These are phyloP conservation scores for Cheilosia variabilis DNA, from an alignment of 2,888 invertebrate species.

Conservation along the genomic window DNA sequence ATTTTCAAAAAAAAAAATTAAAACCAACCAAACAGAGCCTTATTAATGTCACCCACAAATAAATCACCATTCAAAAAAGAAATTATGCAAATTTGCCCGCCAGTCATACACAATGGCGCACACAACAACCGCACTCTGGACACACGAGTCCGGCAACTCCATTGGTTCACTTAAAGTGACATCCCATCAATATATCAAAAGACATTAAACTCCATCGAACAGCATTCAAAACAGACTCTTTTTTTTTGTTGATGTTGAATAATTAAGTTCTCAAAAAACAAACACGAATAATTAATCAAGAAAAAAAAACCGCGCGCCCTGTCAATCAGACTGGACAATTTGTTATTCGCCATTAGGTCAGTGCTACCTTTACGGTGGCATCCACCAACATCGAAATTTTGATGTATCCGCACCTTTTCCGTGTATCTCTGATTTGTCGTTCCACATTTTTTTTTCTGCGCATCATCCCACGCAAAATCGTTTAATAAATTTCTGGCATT, in stretches of 20 bases:
- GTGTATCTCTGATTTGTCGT: background rate
- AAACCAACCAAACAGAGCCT: slow-evolving; percentile 3
- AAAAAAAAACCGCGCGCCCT: slow-evolving; percentile 41
- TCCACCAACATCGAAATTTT: slow-evolving; percentile 9
- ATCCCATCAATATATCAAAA: slow-evolving; percentile 53
- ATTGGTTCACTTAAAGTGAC: slow-evolving; percentile 45
- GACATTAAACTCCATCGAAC: slow-evolving; percentile 52
- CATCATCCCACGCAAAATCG: slow-evolving; percentile 55
- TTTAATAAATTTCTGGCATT: slow-evolving; percentile 68
- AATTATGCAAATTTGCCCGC: slow-evolving; percentile 46
- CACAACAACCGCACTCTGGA: background rate
- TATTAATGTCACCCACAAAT: slow-evolving; percentile 47
- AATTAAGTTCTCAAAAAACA: slow-evolving; percentile 43
- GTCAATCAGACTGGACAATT: slow-evolving; percentile 59
- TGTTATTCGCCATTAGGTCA: slow-evolving; percentile 65
- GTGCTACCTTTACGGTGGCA: slow-evolving; percentile 61
- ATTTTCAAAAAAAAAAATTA: background rate
- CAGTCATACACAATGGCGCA: slow-evolving; percentile 19
- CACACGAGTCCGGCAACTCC: slow-evolving; percentile 21
- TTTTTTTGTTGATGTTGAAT: slow-evolving; percentile 19
- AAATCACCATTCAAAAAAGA: slow-evolving; percentile 1
- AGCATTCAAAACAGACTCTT: slow-evolving; percentile 19
- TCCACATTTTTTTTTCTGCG: slow-evolving; percentile 1
- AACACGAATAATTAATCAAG: slow-evolving; percentile 47
- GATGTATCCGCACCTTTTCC: background rate